A percentile compares a stretch with the other conserved stretches of the same genome.
These are phyloP conservation scores for Enteromius afrohamiltoni DNA, from an alignment of 2,797 vertebrate species.

Conservation along the genomic window DNA sequence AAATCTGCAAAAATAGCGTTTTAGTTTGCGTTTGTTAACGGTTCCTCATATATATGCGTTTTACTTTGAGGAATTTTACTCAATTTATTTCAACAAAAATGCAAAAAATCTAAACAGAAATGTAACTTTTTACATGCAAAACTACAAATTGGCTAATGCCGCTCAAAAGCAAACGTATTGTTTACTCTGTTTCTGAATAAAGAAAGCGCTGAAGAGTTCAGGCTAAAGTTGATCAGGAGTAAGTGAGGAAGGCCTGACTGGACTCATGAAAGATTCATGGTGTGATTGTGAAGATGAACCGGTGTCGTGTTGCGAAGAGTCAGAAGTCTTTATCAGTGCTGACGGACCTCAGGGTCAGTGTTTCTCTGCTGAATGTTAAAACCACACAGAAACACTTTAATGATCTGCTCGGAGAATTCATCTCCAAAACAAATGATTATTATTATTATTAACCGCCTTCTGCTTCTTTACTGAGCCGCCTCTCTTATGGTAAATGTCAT, in stretches of 20 bases:
- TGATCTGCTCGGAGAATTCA: not conserved
- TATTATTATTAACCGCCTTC: not conserved
- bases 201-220: not conserved
- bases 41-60: too few species aligned
- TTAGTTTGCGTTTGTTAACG: too few species aligned
- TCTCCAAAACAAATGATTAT: not conserved
- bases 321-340: not conserved
- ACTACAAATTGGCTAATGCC: too few species aligned
- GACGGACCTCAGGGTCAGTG: constrained; percentile 2
- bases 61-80: too few species aligned
- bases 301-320: not conserved
- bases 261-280: not conserved
- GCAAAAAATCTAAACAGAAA: too few species aligned
- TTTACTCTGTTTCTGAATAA: not conserved
- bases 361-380: not conserved
- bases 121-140: too few species aligned
- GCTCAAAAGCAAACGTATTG: not conserved
- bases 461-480: not conserved
- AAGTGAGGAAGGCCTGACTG: not conserved
- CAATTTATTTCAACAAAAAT: too few species aligned
- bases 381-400: not conserved
- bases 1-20: too few species aligned
- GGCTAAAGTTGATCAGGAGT: not conserved
- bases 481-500: not conserved
- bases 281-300: not conserved